phyloP scores from a whole-genome alignment of 2,888 invertebrate species.

The Eilema sororculum region DNA sequence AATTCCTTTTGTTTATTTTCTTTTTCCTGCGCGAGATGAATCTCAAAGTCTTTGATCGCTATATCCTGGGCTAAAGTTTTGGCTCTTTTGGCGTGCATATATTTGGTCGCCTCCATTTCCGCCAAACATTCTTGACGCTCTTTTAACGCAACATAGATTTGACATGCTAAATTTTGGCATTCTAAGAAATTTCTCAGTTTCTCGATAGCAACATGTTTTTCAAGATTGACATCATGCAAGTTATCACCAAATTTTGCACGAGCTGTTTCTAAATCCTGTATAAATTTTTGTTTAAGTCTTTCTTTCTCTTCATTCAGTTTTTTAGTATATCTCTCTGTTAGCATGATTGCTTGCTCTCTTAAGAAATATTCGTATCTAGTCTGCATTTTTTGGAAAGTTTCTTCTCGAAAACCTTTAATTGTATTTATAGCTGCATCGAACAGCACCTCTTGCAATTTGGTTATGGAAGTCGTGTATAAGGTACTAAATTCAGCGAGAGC shows the following conservation, averaged over 20 bases:
- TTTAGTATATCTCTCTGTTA: conserved; percentile 66
- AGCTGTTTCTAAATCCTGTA: conserved; percentile 57
- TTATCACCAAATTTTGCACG: conserved; percentile 52
- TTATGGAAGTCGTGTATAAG: conserved; percentile 66
- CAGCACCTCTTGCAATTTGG: conserved; percentile 68
- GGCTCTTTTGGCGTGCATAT: conserved; percentile 68
- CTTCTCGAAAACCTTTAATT: conserved; percentile 61
- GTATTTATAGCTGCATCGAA: conserved; percentile 65
- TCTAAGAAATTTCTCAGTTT: conserved; percentile 69
- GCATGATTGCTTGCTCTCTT: conserved; percentile 67
- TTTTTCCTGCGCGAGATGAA: conserved; percentile 63
- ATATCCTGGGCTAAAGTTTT: conserved; percentile 62
- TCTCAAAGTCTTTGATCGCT: conserved; percentile 65
- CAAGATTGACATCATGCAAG: conserved; percentile 73
- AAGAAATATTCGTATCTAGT: conserved; percentile 58
- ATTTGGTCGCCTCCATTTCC: conserved; percentile 60
- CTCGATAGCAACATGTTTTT: conserved; percentile 75
- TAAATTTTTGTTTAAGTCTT: conserved; percentile 65
- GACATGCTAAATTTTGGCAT: conserved; percentile 79
- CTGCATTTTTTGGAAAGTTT: conserved; percentile 64
- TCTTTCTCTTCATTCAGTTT: conserved; percentile 63
- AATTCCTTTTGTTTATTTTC: conserved; percentile 63
- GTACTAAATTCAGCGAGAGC: conserved; percentile 67
- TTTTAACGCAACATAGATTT: conserved; percentile 78
- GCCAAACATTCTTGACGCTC: conserved; percentile 72